A percentile compares a stretch with the other conserved stretches of the same genome.
Conservation (phyloP, 2,113 vertebrate species). For the Clarias batrachus region DNA sequence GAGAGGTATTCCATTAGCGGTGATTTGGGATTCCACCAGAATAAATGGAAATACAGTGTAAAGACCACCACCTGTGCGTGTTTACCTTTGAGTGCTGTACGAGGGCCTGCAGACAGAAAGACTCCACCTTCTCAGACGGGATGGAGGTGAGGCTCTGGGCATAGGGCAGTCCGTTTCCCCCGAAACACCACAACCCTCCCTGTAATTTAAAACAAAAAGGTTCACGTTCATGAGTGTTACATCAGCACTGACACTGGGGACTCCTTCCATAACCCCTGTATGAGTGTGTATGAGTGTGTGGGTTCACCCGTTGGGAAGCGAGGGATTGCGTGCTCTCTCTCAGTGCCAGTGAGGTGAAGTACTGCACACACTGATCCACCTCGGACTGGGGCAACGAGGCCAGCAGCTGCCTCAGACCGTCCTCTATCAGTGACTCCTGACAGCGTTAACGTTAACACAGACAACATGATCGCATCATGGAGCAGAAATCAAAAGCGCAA, state of each 20-base stretch:
- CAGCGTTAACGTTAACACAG: background rate
- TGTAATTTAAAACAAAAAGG: slow-evolving; percentile 60
- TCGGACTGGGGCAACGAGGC: slow-evolving; percentile 87
- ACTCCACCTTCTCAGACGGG: slow-evolving; percentile 89
- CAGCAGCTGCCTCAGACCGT: slow-evolving; percentile 84
- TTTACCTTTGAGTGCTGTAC: slow-evolving; percentile 92
- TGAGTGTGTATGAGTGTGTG: background rate
- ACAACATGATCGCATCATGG: background rate
- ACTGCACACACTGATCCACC: slow-evolving; percentile 88
- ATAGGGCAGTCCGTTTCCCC: slow-evolving; percentile 93
- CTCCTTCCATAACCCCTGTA: background rate
- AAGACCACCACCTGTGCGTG: no score
- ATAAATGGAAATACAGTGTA: no score
- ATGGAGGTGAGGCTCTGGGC: slow-evolving; percentile 89
- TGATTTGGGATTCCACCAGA: no score
- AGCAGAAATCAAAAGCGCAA: background rate
- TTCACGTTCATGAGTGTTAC: no score
- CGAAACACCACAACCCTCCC: slow-evolving; percentile 97
- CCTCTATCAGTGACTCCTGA: slow-evolving; percentile 83
- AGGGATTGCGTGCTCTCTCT: slow-evolving; percentile 91
- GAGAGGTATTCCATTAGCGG: no score
- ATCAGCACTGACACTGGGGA: no score
- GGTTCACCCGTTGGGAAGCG: slow-evolving; percentile 86
- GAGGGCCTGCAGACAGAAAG: slow-evolving; percentile 91
- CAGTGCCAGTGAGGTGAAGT: slow-evolving; percentile 91